Evolutionary conservation across 2,113 vertebrate species (phyloP).

Genomic region (Oenanthe oenanthe): DNA sequence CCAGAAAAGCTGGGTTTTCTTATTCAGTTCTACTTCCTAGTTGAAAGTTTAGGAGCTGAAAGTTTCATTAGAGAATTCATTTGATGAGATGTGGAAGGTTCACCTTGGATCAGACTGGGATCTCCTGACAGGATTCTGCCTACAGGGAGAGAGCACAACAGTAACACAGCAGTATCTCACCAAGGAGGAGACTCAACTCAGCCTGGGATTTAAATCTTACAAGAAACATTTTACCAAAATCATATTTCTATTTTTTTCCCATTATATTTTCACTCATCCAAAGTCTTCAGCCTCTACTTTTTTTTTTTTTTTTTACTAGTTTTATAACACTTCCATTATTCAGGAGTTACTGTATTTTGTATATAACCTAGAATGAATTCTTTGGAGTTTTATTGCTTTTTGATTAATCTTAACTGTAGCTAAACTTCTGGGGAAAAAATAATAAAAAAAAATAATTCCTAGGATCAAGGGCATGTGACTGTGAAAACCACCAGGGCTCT

Average conservation of each 20-base stretch:
- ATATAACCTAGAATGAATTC: background rate
- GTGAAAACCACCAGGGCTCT: background rate
- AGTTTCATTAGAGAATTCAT: background rate
- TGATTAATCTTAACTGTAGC: background rate
- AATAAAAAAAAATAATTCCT: background rate
- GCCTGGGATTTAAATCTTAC: background rate
- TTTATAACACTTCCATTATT: background rate
- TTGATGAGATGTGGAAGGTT: background rate
- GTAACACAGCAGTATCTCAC: background rate
- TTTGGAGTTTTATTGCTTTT: background rate
- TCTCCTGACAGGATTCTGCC: background rate
- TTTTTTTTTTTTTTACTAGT: background rate
- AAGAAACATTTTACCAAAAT: background rate
- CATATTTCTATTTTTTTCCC: background rate
- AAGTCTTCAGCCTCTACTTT: background rate
- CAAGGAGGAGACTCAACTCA: background rate
- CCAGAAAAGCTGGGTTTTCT: background rate
- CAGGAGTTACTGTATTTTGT: background rate
- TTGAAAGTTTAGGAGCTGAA: background rate
- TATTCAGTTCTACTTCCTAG: background rate
- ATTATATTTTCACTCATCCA: background rate
- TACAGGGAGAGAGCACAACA: background rate
- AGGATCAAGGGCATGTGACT: background rate
- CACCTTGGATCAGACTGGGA: background rate
- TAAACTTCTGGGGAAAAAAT: rapidly evolving